These are phyloP conservation scores for Drosophila anomelani DNA, from an alignment of 2,888 invertebrate genomes.

Conservation along the genomic window DNA sequence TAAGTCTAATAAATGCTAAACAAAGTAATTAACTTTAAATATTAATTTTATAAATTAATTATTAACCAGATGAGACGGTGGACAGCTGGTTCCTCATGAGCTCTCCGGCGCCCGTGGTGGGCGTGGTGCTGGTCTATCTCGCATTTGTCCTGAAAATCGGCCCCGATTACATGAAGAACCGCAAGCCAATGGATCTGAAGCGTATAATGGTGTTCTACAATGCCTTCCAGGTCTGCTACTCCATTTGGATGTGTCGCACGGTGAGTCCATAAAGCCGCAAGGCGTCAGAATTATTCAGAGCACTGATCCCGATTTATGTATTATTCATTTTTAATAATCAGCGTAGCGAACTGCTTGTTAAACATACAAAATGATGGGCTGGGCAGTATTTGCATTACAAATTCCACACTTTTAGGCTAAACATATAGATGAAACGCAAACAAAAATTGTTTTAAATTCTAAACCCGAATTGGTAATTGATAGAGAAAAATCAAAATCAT, in stretches of 20 bases:
- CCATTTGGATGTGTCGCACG: slow-evolving; percentile 88
- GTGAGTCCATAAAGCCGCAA: slow-evolving; percentile 66
- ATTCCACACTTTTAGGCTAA: not conserved
- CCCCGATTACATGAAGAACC: slow-evolving; percentile 90
- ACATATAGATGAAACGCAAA: not conserved
- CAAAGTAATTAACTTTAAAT: too few species aligned
- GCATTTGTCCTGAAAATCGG: slow-evolving; percentile 91
- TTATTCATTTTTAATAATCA: slow-evolving; percentile 39
- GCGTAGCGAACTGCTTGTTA: slow-evolving; percentile 11
- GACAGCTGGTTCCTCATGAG: slow-evolving; percentile 92
- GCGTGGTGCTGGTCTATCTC: slow-evolving; percentile 88
- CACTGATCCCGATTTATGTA: slow-evolving; percentile 12
- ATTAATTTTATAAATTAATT: too few species aligned
- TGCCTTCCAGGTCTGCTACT: slow-evolving; percentile 94
- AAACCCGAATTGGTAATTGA: not conserved
- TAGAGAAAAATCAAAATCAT: not conserved
- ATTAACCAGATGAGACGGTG: slow-evolving; percentile 88
- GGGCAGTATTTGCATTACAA: slow-evolving; percentile 5
- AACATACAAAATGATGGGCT: slow-evolving; percentile 19
- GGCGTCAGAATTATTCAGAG: slow-evolving; percentile 22
- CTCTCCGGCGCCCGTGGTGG: slow-evolving; percentile 89
- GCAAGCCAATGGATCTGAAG: slow-evolving; percentile 90
- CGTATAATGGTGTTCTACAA: slow-evolving; percentile 92
- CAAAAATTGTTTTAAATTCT: slow-evolving; percentile 1
- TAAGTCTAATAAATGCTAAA: slow-evolving; percentile 56